A percentile compares a stretch with the other conserved stretches of the same genome.
These are phyloP conservation scores for Netta rufina DNA, from an alignment of 2,797 vertebrate species.

Conservation along the genomic window DNA sequence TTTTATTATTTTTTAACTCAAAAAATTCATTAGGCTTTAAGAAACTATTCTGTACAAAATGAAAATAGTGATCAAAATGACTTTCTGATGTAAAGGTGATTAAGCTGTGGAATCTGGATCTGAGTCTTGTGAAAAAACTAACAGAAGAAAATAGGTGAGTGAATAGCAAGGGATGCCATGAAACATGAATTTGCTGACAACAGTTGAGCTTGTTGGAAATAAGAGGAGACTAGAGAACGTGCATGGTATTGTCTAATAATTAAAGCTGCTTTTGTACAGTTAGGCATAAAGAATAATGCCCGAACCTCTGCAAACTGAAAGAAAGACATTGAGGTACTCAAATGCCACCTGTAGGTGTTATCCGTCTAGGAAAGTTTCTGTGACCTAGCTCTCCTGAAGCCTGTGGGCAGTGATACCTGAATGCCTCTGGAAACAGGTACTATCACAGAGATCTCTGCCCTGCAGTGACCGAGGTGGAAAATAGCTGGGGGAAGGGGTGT, in stretches of 20 bases:
- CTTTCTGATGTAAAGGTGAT: not conserved
- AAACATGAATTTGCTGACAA: not conserved
- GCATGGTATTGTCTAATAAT: not conserved
- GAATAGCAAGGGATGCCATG: not conserved
- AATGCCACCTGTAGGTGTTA: not conserved
- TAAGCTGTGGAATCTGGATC: not conserved
- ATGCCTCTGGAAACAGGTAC: not conserved
- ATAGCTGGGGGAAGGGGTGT: not conserved
- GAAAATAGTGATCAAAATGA: not conserved
- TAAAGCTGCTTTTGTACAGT: not conserved
- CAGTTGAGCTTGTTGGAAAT: not conserved
- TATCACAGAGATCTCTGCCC: conserved; percentile 7
- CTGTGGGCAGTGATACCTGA: not conserved
- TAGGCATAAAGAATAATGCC: not conserved
- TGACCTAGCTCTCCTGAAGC: not conserved
- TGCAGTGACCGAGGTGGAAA: conserved; percentile 1
- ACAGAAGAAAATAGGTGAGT: not conserved
- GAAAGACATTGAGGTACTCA: not conserved
- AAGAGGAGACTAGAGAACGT: not conserved
- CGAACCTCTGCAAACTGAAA: not conserved
- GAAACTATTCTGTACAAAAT: not conserved
- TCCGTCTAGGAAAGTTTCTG: not conserved
- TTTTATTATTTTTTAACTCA: not conserved
- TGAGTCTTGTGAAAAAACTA: not conserved
- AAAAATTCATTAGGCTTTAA: not conserved